phyloP scores from a whole-genome alignment of 2,113 vertebrate genomes.

The Pachyramphus minor region DNA sequence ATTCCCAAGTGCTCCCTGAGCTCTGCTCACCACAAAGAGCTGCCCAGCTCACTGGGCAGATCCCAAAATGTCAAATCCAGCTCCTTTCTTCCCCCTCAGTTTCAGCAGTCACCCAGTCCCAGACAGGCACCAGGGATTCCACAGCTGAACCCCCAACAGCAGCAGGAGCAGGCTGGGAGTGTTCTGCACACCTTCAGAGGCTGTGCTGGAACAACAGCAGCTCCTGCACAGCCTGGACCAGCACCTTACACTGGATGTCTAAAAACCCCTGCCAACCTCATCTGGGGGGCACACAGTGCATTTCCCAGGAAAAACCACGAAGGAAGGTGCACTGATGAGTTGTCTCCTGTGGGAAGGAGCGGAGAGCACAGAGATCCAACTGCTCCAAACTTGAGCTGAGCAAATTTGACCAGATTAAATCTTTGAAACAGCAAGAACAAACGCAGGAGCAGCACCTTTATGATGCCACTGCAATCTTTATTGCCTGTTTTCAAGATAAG shows the following conservation, averaged over 20 bases:
- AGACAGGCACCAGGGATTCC: not conserved
- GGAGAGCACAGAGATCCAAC: not conserved
- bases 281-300: too few relatives aligned
- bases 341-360: not conserved
- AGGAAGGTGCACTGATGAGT: not conserved
- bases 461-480: not conserved
- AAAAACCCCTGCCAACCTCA: too few relatives aligned
- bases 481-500: not conserved
- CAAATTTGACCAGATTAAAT: not conserved
- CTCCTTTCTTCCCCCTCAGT: accelerated
- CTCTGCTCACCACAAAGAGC: accelerated
- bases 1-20: accelerated
- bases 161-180: accelerated
- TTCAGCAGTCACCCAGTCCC: accelerated
- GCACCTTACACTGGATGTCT: too few relatives aligned
- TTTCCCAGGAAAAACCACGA: too few relatives aligned
- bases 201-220: too few relatives aligned
- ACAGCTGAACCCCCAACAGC: not conserved
- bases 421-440: not conserved
- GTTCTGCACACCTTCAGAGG: too few relatives aligned
- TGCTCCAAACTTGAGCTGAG: not conserved
- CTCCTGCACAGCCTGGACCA: too few relatives aligned
- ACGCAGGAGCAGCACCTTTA: not conserved
- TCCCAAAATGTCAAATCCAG: not conserved
- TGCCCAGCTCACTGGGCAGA: not conserved